Percentiles rank a stretch among this genome's conserved stretches.
Conservation (phyloP, 2,113 vertebrate genomes). For the Ammospiza caudacuta region DNA sequence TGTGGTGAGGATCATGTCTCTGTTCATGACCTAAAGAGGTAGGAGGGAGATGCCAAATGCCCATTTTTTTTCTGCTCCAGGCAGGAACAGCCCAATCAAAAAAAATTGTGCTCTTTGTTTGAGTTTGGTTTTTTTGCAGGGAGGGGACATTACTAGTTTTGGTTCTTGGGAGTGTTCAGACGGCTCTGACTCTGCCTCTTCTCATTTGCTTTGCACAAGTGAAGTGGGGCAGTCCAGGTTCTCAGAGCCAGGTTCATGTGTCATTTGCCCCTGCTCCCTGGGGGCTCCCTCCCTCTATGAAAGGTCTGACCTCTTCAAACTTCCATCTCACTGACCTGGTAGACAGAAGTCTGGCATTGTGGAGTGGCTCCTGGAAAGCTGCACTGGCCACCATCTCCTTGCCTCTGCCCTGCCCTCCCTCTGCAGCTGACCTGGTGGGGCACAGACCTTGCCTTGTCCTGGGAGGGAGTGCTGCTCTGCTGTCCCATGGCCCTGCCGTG, state of each 20-base stretch:
- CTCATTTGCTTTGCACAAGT: fast-evolving
- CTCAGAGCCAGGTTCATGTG: background rate
- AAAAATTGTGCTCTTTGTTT: background rate
- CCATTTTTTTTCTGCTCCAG: background rate
- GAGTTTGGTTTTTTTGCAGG: fast-evolving
- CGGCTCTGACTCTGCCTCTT: background rate
- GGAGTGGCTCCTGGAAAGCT: background rate
- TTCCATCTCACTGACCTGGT: background rate
- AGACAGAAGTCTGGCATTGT: background rate
- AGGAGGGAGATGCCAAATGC: background rate
- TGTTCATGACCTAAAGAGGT: background rate
- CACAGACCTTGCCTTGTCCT: background rate
- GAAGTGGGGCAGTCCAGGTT: background rate
- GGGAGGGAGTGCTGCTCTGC: background rate
- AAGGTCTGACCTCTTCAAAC: background rate
- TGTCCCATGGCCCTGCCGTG: fast-evolving
- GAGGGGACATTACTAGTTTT: background rate
- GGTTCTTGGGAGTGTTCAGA: background rate
- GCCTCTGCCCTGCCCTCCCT: background rate
- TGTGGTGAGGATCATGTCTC: background rate
- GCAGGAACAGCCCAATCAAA: background rate
- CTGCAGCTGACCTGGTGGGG: background rate
- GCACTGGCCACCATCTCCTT: background rate
- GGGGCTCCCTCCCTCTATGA: background rate
- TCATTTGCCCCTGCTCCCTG: fast-evolving